Base-by-base conservation (phyloP, 2,113 vertebrate species). In the Clinocottus analis region DNA sequence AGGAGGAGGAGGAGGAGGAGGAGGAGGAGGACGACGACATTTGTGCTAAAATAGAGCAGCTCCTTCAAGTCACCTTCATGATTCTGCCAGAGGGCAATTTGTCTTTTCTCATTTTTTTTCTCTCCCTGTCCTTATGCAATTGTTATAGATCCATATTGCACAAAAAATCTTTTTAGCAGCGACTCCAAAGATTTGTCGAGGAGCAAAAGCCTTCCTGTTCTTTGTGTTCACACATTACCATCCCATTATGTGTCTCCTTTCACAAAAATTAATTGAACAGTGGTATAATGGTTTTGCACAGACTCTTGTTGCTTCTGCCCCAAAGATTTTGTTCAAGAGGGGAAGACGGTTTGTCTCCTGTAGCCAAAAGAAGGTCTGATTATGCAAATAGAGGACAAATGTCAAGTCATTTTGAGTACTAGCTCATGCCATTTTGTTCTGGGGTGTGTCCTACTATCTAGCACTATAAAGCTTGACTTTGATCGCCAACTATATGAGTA, bases 51-150 rank as follows among this genome's bases (percentile, higher is more conserved):
- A 88, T 90, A 84, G 89, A 90, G 83, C 90, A 86, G 80, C 86
- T 92, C 90, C 91, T 93, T 93, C 85, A 93, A 85, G 87, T 93
- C 86, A 91, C 91, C 90, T 91, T 94, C 89, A 90, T 61, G 73
- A 88, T 73, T 82, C 51, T 69, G 88, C 89, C 83, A 74, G 83
- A 90, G 91, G 91, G 83, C 87, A 85, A 88, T 86, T 84, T 80
- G 83, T 89, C 87, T 86, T 72, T 45, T 56, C 63, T 86, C 55
- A 70, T 85, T 79, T 79, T 75, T 67, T 72, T 31, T 66, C 51
- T 84, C 72, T 84, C 61, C 72, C 78, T 82, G 66, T 86, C 82
- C 80, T 90, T 85, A 86, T 89, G 89, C 61, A 90, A 87, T 90
- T 92, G 86, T 90, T 92, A 91, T 92, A 85, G 90, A 93, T 91